phyloP scores from a whole-genome alignment of 1,140 invertebrate species.

The Ceratina australensis region DNA sequence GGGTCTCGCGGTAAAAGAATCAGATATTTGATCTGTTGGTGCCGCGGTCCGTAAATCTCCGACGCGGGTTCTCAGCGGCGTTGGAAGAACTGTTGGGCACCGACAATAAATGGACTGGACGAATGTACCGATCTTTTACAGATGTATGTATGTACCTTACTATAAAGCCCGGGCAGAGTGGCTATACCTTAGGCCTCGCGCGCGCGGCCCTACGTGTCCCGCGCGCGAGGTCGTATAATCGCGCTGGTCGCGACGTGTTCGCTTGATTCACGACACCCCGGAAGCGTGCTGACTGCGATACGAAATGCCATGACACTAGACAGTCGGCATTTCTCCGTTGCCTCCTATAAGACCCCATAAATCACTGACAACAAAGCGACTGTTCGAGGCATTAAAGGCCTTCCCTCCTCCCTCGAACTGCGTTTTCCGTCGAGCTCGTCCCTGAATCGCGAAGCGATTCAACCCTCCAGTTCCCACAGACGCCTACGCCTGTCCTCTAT shows the following conservation, averaged over 20 bases:
- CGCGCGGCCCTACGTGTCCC: slow-evolving; percentile 37
- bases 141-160: slow-evolving; percentile 18
- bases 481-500: too few species aligned
- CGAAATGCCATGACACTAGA: slow-evolving; percentile 57
- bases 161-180: slow-evolving; percentile 36
- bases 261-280: slow-evolving; percentile 65
- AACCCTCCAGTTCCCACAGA: not conserved
- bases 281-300: slow-evolving; percentile 58
- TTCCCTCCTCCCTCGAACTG: slow-evolving; percentile 16
- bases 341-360: slow-evolving; percentile 51
- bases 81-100: slow-evolving; percentile 18
- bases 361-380: slow-evolving; percentile 60
- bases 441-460: slow-evolving; percentile 2
- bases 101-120: slow-evolving; percentile 38
- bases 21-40: slow-evolving; percentile 30
- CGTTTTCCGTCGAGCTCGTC: slow-evolving; percentile 22
- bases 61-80: not conserved
- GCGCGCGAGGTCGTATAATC: slow-evolving; percentile 48
- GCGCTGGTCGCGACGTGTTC: slow-evolving; percentile 44
- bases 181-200: slow-evolving; percentile 1
- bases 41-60: slow-evolving; percentile 35
- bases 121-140: slow-evolving; percentile 47
- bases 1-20: not conserved
- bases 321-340: slow-evolving; percentile 50
- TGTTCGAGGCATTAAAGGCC: slow-evolving; percentile 47